Base-by-base conservation (phyloP, 2,113 vertebrate genomes). In the Nanorana parkeri region DNA sequence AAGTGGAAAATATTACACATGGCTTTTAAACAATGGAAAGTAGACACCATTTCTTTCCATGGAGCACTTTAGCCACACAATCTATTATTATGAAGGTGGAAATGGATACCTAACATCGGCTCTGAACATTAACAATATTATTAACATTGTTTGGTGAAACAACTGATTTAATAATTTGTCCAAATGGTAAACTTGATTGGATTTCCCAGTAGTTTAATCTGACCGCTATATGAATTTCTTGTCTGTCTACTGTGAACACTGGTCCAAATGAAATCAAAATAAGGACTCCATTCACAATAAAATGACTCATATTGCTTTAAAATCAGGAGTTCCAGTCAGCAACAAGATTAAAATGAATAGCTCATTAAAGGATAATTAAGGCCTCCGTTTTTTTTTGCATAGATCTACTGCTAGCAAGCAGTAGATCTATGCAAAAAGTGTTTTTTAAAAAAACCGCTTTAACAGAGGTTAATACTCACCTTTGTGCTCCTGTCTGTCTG, bases 1-100 rank as follows among this genome's bases (percentile, higher is more conserved):
- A 64, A 23, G 56, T 17, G 80, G 80, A 81, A 81, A 74, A 56
- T 74, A 54, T 74, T 74, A 81, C 26, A 20, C 16, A 19, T 24
- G 21, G 21, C 26, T 74, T 56, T 66, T 21, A 56, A 74, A 74
- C 69, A 29, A 69, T 71, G 29, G 65, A 79, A 79, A 78, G 28
- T 36, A 58, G 26, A 55, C 51, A 3, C 13, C 3, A 32, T 60
- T 74, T 75, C 55, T 75, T 29, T 75, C 54, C n/a, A 61, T 41
- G 20, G 61, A 41, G 29, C 24, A 41, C 1, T 24, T 28, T 26
- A 10, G 41, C 41, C 8, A 47, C 8, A 15, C 41, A 47, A 23
- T 24, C 21, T 63, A 63, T 63, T 24, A 63, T 8, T 15, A 21
- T 63, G 1, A 24, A 24, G 10, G n/a, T 11, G 4, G 29, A n/a